A percentile compares a stretch with the other conserved stretches of the same genome.
phyloP scores from a whole-genome alignment of 2,113 vertebrate species.

The Psephotus haematonotus region DNA sequence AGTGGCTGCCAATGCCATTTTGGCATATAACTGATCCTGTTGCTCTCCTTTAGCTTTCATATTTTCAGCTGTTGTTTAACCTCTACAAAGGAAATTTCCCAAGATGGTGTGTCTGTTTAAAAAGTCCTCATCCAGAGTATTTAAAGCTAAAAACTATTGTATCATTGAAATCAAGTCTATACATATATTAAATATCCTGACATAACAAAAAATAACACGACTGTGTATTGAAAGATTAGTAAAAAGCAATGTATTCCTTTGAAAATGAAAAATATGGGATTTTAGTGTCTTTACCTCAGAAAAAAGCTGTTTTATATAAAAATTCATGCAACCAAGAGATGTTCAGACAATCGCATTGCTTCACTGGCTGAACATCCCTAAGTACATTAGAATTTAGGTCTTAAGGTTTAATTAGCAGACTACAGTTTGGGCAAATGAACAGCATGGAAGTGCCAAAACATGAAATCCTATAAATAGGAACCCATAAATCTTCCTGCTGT shows the following conservation, averaged over 20 bases:
- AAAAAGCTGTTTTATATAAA: neutral
- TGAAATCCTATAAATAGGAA: constrained; percentile 71
- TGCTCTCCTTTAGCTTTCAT: neutral
- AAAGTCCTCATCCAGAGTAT: neutral
- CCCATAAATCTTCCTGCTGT: constrained; percentile 69
- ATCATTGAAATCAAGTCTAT: neutral
- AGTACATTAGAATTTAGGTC: constrained; percentile 69
- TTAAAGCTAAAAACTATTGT: neutral
- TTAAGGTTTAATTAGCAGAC: constrained; percentile 76
- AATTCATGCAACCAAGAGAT: neutral
- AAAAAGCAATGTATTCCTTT: constrained; percentile 22
- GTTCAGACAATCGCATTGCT: neutral
- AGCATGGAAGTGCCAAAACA: constrained; percentile 59
- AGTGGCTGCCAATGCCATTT: neutral
- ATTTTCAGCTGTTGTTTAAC: neutral
- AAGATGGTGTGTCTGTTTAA: neutral
- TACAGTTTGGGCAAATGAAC: constrained; percentile 70
- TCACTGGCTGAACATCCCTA: constrained; percentile 27
- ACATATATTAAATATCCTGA: neutral
- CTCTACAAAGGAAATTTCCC: neutral
- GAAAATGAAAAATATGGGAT: neutral
- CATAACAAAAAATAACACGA: neutral
- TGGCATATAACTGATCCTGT: neutral
- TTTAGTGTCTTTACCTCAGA: neutral
- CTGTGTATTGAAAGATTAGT: neutral